These are phyloP conservation scores for Cavia aperea DNA, from an alignment of 2,113 vertebrate genomes.

Conservation along the genomic window DNA sequence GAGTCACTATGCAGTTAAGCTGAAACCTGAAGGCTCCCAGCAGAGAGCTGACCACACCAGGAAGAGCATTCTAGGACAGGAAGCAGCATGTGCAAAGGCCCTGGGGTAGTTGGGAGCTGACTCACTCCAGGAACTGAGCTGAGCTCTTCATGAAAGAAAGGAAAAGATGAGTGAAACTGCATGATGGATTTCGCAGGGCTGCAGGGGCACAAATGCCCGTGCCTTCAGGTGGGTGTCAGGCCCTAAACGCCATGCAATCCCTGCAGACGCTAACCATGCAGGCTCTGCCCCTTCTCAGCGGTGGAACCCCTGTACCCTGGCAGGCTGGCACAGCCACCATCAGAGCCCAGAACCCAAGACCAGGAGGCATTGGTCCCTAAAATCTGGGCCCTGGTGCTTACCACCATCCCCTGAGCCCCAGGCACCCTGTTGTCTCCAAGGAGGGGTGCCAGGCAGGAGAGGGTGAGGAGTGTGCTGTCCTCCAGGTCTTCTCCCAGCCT, in stretches of 20 bases:
- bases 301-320: neutral
- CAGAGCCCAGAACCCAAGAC: neutral
- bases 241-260: neutral
- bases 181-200: too few relatives aligned
- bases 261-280: neutral
- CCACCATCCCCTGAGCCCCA: too few relatives aligned
- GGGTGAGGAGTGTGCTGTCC: neutral
- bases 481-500: slow-evolving; percentile 35
- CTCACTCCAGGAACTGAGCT: neutral
- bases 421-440: too few relatives aligned
- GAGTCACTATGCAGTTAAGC: neutral
- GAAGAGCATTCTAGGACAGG: neutral
- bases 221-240: neutral
- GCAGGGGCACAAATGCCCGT: accelerated
- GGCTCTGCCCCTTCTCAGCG: neutral
- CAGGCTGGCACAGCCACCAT: neutral
- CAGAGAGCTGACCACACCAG: neutral
- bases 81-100: neutral
- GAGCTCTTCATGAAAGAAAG: accelerated
- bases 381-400: too few relatives aligned
- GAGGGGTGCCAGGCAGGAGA: neutral
- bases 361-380: neutral
- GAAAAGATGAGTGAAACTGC: neutral
- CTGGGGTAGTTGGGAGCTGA: neutral
- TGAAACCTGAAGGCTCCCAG: neutral